phyloP scores from a whole-genome alignment of 1,140 invertebrate species.

The Drosophila ficusphila region DNA sequence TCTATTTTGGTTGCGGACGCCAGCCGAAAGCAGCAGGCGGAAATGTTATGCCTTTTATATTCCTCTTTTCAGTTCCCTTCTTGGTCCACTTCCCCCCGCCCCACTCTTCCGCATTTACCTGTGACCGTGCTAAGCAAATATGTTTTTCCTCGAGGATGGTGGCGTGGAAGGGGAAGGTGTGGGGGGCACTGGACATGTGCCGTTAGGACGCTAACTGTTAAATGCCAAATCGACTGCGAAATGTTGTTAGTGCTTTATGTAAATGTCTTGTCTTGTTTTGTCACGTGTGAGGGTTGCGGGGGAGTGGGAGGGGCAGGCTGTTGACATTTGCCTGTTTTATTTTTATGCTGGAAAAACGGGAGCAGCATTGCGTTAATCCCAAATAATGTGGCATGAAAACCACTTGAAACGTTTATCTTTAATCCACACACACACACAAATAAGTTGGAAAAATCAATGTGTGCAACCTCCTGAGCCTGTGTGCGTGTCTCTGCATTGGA shows the following conservation, averaged over 20 bases:
- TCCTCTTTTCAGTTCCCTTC: conserved; percentile 37
- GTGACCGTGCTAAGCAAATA: conserved; percentile 56
- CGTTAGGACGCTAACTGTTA: conserved; percentile 62
- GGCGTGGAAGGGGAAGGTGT: neutral
- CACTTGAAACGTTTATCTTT: conserved; percentile 48
- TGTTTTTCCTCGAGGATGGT: conserved; percentile 30
- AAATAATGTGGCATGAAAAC: conserved; percentile 54
- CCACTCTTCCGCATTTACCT: conserved; percentile 53
- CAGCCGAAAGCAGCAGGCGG: conserved; percentile 60
- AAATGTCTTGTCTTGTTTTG: conserved; percentile 33
- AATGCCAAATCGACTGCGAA: conserved; percentile 68
- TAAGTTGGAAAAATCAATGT: conserved; percentile 78
- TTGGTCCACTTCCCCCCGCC: conserved; percentile 17
- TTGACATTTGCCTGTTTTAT: conserved; percentile 52
- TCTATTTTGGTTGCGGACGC: conserved; percentile 76
- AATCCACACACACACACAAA: conserved; percentile 23
- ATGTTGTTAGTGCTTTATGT: conserved; percentile 47
- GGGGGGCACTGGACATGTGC: conserved; percentile 36
- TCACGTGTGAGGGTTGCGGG: conserved; percentile 21
- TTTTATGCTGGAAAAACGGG: conserved; percentile 41
- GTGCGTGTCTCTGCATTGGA: conserved; percentile 22
- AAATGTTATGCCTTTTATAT: conserved; percentile 71
- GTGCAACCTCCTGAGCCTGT: conserved; percentile 44
- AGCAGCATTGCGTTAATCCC: conserved; percentile 55
- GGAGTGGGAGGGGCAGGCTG: conserved; percentile 3